Evolutionary conservation across 2,888 invertebrate species (phyloP).

Genomic region (Ditula angustiorana): DNA sequence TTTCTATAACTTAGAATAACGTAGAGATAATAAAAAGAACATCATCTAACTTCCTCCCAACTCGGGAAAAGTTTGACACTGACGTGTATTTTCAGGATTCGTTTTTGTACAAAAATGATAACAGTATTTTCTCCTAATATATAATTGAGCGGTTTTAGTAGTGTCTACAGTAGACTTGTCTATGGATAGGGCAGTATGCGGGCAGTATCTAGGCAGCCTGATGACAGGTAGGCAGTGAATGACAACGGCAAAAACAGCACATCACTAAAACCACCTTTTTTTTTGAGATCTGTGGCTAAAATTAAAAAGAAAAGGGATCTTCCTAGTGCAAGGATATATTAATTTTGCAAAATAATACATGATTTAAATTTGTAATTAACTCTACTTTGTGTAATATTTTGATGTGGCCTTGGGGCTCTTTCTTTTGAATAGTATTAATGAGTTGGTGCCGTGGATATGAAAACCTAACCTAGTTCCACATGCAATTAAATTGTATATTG

Average conservation of each 20-base stretch:
- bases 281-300: too few relatives aligned
- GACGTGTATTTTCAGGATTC: conserved; percentile 34
- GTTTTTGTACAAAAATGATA: too few relatives aligned
- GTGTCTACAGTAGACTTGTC: background rate
- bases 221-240: too few relatives aligned
- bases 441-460: conserved; percentile 4
- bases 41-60: background rate
- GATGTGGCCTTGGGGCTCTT: too few relatives aligned
- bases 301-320: too few relatives aligned
- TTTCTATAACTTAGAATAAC: background rate
- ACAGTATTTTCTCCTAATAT: background rate
- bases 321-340: too few relatives aligned
- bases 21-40: background rate
- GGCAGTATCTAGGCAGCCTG: too few relatives aligned
- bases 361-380: too few relatives aligned
- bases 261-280: too few relatives aligned
- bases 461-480: conserved; percentile 35
- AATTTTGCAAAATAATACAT: too few relatives aligned
- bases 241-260: too few relatives aligned
- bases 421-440: background rate
- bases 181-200: background rate
- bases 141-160: background rate
- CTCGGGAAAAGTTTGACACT: conserved; percentile 21
- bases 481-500: conserved; percentile 27
- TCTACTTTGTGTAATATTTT: too few relatives aligned